Evolutionary conservation across 2,797 vertebrate species (phyloP).

Genomic region (Sebastes diploproa): DNA sequence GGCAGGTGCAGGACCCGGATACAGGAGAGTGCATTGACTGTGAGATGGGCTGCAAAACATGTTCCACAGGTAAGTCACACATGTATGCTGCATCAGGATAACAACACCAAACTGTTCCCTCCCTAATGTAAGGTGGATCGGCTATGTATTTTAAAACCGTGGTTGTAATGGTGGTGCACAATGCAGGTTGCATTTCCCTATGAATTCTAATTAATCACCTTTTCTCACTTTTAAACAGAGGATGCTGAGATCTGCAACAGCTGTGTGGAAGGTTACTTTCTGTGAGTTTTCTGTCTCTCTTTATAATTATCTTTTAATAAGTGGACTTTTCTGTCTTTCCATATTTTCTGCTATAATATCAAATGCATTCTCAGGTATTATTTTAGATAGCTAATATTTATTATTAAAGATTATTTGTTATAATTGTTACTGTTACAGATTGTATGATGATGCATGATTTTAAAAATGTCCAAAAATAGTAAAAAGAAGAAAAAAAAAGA

Average conservation of each 20-base stretch:
- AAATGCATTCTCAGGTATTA: not conserved
- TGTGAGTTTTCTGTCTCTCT: constrained; percentile 73
- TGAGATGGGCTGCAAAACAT: constrained; percentile 82
- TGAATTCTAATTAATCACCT: constrained; percentile 51
- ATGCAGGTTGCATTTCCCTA: not conserved
- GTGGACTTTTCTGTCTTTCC: not conserved
- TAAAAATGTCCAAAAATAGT: not conserved
- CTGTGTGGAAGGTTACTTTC: constrained; percentile 82
- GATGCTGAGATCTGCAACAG: constrained; percentile 81
- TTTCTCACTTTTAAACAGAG: constrained; percentile 68
- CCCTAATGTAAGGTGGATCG: not conserved
- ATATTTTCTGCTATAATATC: not conserved
- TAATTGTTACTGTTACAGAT: not conserved
- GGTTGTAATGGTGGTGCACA: constrained; percentile 3
- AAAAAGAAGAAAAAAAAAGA: too few relatives aligned
- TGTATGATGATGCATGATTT: not conserved
- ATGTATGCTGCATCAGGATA: not conserved
- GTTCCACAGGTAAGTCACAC: constrained; percentile 78
- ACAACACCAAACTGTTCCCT: not conserved
- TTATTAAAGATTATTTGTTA: not conserved
- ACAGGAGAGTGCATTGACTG: constrained; percentile 85
- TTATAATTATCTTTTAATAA: constrained; percentile 9
- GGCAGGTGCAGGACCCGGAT: constrained; percentile 84
- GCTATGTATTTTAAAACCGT: not conserved
- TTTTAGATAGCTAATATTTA: not conserved